Conservation (phyloP, 2,113 vertebrate genomes). For the Laterallus jamaicensis region DNA sequence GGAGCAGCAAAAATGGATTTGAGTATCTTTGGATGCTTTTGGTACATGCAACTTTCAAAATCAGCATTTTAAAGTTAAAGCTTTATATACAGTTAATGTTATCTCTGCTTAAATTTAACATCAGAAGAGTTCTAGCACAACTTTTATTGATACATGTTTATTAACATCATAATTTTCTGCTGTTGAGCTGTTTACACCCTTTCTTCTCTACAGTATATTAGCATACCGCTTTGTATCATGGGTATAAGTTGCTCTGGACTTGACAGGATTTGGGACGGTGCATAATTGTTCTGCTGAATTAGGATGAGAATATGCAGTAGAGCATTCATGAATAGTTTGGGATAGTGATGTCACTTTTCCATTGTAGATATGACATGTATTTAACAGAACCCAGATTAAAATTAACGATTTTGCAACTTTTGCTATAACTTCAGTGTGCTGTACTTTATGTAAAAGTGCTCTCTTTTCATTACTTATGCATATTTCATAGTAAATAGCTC, state of each 20-base stretch:
- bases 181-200: too few species aligned
- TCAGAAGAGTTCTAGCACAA: neutral
- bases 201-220: neutral
- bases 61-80: neutral
- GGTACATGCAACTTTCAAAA: neutral
- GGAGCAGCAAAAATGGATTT: neutral
- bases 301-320: neutral
- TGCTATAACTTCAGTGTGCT: neutral
- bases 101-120: neutral
- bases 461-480: neutral
- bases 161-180: neutral
- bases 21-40: neutral
- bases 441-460: neutral
- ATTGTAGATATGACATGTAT: neutral
- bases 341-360: neutral
- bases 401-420: neutral
- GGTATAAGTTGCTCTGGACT: neutral
- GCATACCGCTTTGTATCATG: accelerated
- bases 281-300: neutral
- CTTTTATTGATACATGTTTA: neutral
- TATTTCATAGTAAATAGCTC: neutral
- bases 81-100: neutral
- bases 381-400: neutral
- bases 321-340: neutral
- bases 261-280: neutral